Conservation (phyloP, 2,797 vertebrate species). For the Xenopus petersii region DNA sequence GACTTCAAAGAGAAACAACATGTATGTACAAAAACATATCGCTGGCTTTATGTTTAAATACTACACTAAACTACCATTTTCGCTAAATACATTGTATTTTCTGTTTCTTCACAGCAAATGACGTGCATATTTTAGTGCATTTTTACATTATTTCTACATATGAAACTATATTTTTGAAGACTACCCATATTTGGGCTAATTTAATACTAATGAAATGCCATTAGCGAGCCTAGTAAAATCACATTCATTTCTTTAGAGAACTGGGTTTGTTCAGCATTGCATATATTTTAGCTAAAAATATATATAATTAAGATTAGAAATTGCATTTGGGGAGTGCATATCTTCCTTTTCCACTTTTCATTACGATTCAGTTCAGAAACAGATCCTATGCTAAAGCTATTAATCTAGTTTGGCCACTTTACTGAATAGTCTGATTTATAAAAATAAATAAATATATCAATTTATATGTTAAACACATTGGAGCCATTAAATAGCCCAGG, state of each 20-base stretch:
- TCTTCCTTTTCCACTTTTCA: slow-evolving; percentile 1
- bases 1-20: background rate
- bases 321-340: slow-evolving; percentile 18
- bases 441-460: background rate
- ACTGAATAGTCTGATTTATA: background rate
- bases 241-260: slow-evolving; percentile 3
- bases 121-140: slow-evolving; percentile 6
- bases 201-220: slow-evolving; percentile 21
- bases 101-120: slow-evolving; percentile 1
- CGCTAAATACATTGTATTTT: too few relatives aligned
- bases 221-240: slow-evolving; percentile 12
- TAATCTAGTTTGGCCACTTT: background rate
- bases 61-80: background rate
- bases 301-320: slow-evolving; percentile 27
- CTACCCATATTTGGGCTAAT: slow-evolving; percentile 7
- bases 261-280: slow-evolving; percentile 21
- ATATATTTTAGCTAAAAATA: background rate
- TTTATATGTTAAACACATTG: too few relatives aligned
- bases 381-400: too few relatives aligned
- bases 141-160: slow-evolving; percentile 15
- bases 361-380: background rate
- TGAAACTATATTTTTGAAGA: slow-evolving; percentile 12
- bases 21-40: background rate
- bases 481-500: too few relatives aligned
- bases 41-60: slow-evolving; percentile 8